Base-by-base conservation (phyloP, 2,113 vertebrate genomes). In the Chamaetylas fuelleborni region DNA sequence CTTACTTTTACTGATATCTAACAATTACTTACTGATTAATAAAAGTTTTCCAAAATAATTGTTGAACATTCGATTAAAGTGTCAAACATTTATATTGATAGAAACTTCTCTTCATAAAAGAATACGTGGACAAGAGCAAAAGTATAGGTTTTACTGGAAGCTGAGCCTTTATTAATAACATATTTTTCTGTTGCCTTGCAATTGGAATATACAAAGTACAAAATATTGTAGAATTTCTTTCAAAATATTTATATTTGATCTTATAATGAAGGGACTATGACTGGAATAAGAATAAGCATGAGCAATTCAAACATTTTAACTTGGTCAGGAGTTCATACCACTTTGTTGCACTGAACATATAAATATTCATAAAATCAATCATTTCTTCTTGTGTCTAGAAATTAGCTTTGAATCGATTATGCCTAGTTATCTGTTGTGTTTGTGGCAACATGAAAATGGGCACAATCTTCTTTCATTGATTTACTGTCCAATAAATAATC, bases 401-500 rank as follows among this genome's bases (percentile, higher is more conserved):
- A 97, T 97, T 96, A 97, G 79, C 82, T 97, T 97, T 95, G 36
- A 94, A 97, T 98, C 1, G 92, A 97, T 97, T 95, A 91, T 81
- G 36, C 53, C 93, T 95, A 73, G 53, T 98, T 98, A 97, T 96
- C 95, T 97, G 72, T 92, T 98, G 95, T 95, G 67, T 86, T 97
- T 97, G 81, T 97, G 95, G 96, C 94, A 97, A 93, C 88, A 96
- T 45, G 66, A 97, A 97, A 97, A 97, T 96, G 61, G 87, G 56
- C 78, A 95, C 81, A 96, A 92, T 88, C 10, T 95, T 66, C 72
- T 93, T 69, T 67, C 78, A 98, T 96, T 95, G 97, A 98, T 96
- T 98, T 97, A 64, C 83, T 95, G 88, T 95, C 95, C 65, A 95
- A 97, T 97, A 98, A 97, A 96, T 97, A 97, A 97, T 97, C 96